These are phyloP conservation scores for Salvelinus alpinus DNA, from an alignment of 2,113 vertebrate genomes.

Conservation along the genomic window DNA sequence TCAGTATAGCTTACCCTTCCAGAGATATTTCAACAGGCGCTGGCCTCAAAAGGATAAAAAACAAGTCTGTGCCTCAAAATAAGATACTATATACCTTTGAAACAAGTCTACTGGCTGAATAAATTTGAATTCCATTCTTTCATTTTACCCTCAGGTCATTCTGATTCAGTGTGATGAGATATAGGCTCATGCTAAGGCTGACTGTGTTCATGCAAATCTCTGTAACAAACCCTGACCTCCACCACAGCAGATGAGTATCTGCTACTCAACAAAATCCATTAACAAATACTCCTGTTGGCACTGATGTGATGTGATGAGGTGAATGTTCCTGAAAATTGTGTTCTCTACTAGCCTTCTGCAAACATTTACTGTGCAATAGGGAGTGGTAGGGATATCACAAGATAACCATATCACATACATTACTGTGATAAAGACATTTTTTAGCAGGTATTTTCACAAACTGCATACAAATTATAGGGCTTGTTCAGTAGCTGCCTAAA, in stretches of 20 bases:
- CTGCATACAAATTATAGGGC: slow-evolving; percentile 17
- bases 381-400: slow-evolving; percentile 12
- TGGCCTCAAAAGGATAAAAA: slow-evolving; percentile 6
- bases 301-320: slow-evolving; percentile 33
- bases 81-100: not conserved
- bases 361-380: not conserved
- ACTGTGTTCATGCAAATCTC: not conserved
- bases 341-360: slow-evolving; percentile 16
- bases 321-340: slow-evolving; percentile 30
- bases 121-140: not conserved
- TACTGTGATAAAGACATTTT: too few relatives aligned
- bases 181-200: not conserved
- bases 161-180: not conserved
- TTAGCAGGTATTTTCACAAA: too few relatives aligned
- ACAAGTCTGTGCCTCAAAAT: not conserved
- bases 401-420: slow-evolving; percentile 35
- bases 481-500: slow-evolving; percentile 29
- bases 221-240: not conserved
- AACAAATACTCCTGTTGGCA: slow-evolving; percentile 16
- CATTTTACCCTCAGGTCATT: not conserved
- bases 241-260: slow-evolving; percentile 4
- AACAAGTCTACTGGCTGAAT: slow-evolving; percentile 3
- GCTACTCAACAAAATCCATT: slow-evolving; percentile 19
- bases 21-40: slow-evolving; percentile 4
- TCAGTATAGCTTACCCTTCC: slow-evolving; percentile 15